Base-by-base conservation (phyloP, 1,140 invertebrate genomes). In the Lasaia peninsularis region DNA sequence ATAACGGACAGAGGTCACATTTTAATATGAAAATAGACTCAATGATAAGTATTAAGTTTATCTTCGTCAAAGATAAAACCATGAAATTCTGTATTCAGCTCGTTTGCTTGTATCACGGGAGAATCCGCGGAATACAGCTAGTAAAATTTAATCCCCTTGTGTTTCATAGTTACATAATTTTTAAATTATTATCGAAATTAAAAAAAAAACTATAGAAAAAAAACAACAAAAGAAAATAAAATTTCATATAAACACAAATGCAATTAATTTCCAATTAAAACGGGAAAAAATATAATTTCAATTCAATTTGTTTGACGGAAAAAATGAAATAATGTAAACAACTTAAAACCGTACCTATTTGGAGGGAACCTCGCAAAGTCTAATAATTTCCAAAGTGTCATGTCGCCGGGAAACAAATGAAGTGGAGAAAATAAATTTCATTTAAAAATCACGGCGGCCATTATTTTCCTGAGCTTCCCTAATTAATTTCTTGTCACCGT, bases 401-500 rank as follows among this genome's bases (percentile, higher is more conserved):
- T 87, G 81, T 85, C 73, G 73, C 73, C 74, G 65, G 64, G 73
- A 82, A 82, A 83, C 84, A 87, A 87, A 86, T 87, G 84, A 86
- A 87, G 75, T 83, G 79, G 66, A 86, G 80, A 83, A 86, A 86
- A 86, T 87, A 87, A 83, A 84, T 87, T 87, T 84, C 81, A 84
- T 87, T 87, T 86, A 87, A 87, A 87, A 87, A 87, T 87, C 82
- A 86, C 80, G 78, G 75, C 74, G 62, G 62, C 78, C 82, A 87
- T 87, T 87, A 86, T 86, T 87, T 82, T 81, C 73, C 70, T 71
- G 57, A 67, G 76, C 73, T 79, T 85, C 75, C 84, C 80, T 87
- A 87, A 87, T 87, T 87, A 87, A 87, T 87, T 87, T 86, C 84
- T 80, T 85, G 84, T 87, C 84, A 86, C 80, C 83, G 83, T 80